Percentiles rank a stretch among this genome's conserved stretches.
Evolutionary conservation across 2,888 invertebrate species (phyloP).

Genomic region (Piscicola geometra): DNA sequence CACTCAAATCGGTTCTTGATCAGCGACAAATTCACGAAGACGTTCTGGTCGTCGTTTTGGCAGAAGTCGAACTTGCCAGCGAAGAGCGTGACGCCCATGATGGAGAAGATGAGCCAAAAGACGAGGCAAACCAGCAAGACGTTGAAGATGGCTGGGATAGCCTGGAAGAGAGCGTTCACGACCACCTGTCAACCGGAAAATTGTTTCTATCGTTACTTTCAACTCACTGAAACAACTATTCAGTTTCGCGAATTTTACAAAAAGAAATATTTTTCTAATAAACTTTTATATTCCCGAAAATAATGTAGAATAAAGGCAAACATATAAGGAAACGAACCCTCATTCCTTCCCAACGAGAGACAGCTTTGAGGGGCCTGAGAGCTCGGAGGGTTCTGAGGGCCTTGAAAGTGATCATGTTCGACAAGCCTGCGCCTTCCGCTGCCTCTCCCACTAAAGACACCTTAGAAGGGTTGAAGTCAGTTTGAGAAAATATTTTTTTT

Average conservation of each 20-base stretch:
- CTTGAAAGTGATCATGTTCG: slow-evolving; percentile 97
- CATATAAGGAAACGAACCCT: too few species aligned
- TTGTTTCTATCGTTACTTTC: too few species aligned
- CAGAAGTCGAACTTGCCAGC: slow-evolving; percentile 35
- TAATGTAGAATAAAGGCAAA: too few species aligned
- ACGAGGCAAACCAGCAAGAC: slow-evolving; percentile 97
- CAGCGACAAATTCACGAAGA: slow-evolving; percentile 72
- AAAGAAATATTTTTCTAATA: too few species aligned
- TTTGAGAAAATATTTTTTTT: too few species aligned
- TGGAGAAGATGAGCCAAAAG: slow-evolving; percentile 99
- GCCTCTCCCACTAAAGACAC: slow-evolving; percentile 85
- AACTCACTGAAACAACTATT: too few species aligned
- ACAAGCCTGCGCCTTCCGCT: slow-evolving; percentile 72
- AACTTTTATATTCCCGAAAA: too few species aligned
- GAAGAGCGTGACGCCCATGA: slow-evolving; percentile 75
- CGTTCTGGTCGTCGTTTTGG: slow-evolving; percentile 46
- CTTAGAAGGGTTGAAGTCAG: slow-evolving; percentile 28
- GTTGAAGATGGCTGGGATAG: slow-evolving; percentile 98
- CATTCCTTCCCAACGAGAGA: slow-evolving; percentile 92
- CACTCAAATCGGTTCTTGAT: slow-evolving; percentile 82
- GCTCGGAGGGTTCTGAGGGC: slow-evolving; percentile 97
- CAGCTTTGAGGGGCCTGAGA: slow-evolving; percentile 66
- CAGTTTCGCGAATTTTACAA: too few species aligned
- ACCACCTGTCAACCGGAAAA: slow-evolving; percentile 61
- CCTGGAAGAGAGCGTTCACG: slow-evolving; percentile 65